phyloP scores from a whole-genome alignment of 2,797 vertebrate genomes.

The Smutsia temminckii region DNA sequence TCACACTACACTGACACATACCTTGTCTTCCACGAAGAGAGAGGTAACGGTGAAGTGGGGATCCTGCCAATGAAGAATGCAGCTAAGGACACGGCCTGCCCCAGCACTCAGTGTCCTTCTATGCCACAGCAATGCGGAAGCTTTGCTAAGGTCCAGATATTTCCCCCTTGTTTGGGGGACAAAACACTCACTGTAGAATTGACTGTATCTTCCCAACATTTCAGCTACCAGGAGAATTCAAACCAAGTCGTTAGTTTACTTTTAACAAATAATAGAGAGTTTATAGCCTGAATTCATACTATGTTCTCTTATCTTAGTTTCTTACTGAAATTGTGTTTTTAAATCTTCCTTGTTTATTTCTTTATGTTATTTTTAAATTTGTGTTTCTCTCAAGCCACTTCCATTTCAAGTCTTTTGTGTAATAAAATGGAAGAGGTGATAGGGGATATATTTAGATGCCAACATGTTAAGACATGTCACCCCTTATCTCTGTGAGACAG shows the following conservation, averaged over 20 bases:
- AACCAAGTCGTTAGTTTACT: neutral
- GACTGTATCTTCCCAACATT: neutral
- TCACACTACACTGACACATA: neutral
- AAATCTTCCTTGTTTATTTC: neutral
- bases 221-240: neutral
- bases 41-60: neutral
- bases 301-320: neutral
- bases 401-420: neutral
- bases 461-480: neutral
- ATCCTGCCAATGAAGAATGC: neutral
- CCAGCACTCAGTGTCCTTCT: neutral
- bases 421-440: neutral
- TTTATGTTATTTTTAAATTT: slow-evolving; percentile 1
- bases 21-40: neutral
- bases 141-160: neutral
- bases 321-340: neutral
- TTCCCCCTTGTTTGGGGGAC: neutral
- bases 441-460: neutral
- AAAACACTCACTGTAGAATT: neutral
- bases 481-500: neutral
- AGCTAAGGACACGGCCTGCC: neutral
- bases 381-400: neutral
- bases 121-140: neutral
- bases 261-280: neutral
- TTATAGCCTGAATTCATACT: neutral